A percentile compares a stretch with the other conserved stretches of the same genome.
These are phyloP conservation scores for Drosophila hydei DNA, from an alignment of 1,140 invertebrate genomes.

Conservation along the genomic window DNA sequence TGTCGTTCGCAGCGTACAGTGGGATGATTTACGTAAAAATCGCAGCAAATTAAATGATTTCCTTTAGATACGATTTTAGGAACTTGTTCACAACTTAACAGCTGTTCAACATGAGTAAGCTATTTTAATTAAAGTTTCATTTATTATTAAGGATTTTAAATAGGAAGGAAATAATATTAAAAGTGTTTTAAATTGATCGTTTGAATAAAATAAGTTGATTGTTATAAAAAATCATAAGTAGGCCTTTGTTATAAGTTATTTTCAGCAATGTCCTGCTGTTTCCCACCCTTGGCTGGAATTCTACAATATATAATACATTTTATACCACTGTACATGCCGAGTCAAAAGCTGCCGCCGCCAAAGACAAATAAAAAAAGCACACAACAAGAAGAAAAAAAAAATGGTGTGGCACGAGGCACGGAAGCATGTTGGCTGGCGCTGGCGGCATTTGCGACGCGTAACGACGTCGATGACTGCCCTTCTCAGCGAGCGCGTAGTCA, in stretches of 20 bases:
- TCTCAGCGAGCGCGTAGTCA: constrained; percentile 14
- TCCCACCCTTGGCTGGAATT: too few species aligned
- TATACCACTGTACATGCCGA: constrained; percentile 34
- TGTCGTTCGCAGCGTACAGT: constrained; percentile 41
- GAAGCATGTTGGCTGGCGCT: constrained; percentile 77
- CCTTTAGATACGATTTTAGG: too few species aligned
- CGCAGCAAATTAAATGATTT: neutral
- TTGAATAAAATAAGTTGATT: too few species aligned
- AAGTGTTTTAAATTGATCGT: too few species aligned
- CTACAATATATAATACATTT: neutral
- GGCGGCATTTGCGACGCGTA: constrained; percentile 74
- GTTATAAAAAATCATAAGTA: neutral
- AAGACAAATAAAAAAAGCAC: constrained; percentile 63
- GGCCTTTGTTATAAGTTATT: too few species aligned
- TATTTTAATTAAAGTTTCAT: too few species aligned
- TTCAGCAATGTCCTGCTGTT: neutral
- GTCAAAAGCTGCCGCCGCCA: constrained; percentile 60
- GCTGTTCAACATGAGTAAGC: too few species aligned
- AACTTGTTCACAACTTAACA: too few species aligned
- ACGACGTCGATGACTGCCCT: constrained; percentile 79
- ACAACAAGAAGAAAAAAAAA: constrained; percentile 45
- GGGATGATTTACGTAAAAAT: neutral
- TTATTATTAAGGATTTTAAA: neutral
- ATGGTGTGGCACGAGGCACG: constrained; percentile 61
- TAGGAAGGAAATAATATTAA: too few species aligned